phyloP scores from a whole-genome alignment of 1,140 invertebrate species.

The Philopotamus ludificatus region DNA sequence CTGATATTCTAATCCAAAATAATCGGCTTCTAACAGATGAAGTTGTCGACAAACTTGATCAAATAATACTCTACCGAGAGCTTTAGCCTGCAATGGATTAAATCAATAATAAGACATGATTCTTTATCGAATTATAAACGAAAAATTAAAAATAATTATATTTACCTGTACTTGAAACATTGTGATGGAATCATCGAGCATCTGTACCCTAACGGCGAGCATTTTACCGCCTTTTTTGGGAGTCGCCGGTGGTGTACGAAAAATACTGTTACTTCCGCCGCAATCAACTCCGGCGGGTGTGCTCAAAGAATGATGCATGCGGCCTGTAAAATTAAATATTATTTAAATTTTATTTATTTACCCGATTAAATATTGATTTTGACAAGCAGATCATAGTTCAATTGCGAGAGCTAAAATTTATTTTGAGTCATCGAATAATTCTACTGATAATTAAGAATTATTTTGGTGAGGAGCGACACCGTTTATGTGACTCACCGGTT shows the following conservation, averaged over 20 bases:
- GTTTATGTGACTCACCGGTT: too few relatives aligned
- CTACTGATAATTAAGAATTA: too few relatives aligned
- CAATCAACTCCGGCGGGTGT: constrained; percentile 80
- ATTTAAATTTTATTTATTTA: neutral
- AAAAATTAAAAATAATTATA: constrained; percentile 2
- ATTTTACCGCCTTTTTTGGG: constrained; percentile 83
- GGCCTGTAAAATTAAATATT: constrained; percentile 44
- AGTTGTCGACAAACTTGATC: constrained; percentile 95
- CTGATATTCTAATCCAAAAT: constrained; percentile 96
- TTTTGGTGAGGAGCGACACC: too few relatives aligned
- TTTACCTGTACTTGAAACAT: constrained; percentile 90
- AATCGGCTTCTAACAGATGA: constrained; percentile 94
- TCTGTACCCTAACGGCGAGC: constrained; percentile 81
- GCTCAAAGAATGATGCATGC: constrained; percentile 80
- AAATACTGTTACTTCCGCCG: constrained; percentile 53
- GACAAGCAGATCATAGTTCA: neutral
- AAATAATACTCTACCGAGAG: constrained; percentile 87
- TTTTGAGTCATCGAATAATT: too few relatives aligned
- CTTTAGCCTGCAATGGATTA: constrained; percentile 83
- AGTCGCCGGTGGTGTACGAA: constrained; percentile 68
- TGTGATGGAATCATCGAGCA: constrained; percentile 83
- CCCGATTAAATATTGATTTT: neutral
- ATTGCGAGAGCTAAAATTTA: neutral
- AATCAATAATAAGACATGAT: too few relatives aligned
- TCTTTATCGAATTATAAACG: too few relatives aligned